Evolutionary conservation across 2,888 invertebrate species (phyloP).

Genomic region (Eupelmus urozonus): DNA sequence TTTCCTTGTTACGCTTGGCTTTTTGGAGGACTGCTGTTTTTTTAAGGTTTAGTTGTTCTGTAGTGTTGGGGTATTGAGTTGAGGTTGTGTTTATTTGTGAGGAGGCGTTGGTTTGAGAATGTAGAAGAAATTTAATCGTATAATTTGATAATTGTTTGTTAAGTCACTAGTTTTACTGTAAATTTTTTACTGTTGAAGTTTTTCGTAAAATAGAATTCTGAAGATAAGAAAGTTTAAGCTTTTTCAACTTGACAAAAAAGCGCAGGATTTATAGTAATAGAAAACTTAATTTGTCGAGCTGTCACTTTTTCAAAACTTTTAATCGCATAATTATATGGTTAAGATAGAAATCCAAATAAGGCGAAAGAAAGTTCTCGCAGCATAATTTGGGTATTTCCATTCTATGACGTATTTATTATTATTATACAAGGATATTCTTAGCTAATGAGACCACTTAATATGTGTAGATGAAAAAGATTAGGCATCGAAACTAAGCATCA

Average conservation of each 20-base stretch:
- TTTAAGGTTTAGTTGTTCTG: not conserved
- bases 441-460: constrained; percentile 9
- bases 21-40: not conserved
- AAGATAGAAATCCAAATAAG: too few relatives aligned
- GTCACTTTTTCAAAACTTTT: not conserved
- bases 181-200: too few relatives aligned
- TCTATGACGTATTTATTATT: not conserved
- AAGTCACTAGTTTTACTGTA: too few relatives aligned
- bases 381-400: constrained; percentile 12
- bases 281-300: not conserved
- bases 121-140: too few relatives aligned
- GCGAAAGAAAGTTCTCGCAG: not conserved
- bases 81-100: too few relatives aligned
- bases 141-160: too few relatives aligned
- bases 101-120: too few relatives aligned
- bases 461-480: constrained; percentile 17
- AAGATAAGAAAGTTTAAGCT: too few relatives aligned
- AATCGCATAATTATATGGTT: not conserved
- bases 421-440: not conserved
- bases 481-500: not conserved
- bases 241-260: too few relatives aligned
- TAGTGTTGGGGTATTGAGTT: too few relatives aligned
- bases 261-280: too few relatives aligned
- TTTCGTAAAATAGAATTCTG: too few relatives aligned
- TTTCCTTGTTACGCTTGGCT: constrained; percentile 16